phyloP scores from a whole-genome alignment of 2,797 vertebrate species.

The Hippopotamyrus pictus region DNA sequence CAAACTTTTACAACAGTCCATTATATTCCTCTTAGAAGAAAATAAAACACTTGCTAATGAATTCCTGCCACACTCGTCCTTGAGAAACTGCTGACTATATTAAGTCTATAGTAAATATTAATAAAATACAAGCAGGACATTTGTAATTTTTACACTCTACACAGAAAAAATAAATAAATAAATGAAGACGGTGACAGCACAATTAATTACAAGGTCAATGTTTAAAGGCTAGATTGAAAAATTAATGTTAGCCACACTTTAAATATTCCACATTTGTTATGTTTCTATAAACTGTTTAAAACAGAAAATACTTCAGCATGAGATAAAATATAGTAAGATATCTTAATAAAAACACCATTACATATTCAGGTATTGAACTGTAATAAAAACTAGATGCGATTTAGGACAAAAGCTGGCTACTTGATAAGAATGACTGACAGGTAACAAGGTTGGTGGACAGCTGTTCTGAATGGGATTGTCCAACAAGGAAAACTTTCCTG shows the following conservation, averaged over 20 bases:
- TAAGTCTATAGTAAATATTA: conserved; percentile 12
- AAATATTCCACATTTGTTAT: background rate
- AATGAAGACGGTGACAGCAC: background rate
- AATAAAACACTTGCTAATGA: conserved; percentile 2
- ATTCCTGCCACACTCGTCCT: background rate
- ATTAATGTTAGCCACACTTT: conserved; percentile 9
- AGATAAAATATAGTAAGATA: background rate
- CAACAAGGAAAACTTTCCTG: background rate
- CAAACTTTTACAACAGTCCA: background rate
- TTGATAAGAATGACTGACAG: background rate
- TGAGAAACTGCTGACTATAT: conserved; percentile 5
- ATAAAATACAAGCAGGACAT: background rate
- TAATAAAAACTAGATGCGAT: conserved; percentile 5
- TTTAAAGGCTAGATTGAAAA: background rate
- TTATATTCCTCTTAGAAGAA: background rate
- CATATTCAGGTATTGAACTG: background rate
- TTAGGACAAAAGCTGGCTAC: background rate
- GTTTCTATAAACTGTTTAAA: conserved; percentile 14
- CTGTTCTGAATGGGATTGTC: background rate
- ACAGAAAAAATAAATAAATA: conserved; percentile 1
- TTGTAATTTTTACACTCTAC: conserved; percentile 15
- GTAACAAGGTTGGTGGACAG: background rate
- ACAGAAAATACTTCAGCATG: background rate
- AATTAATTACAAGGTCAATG: conserved; percentile 15
- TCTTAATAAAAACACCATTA: conserved; percentile 16